These are phyloP conservation scores for Xiphydria camelus DNA, from an alignment of 2,888 invertebrate genomes.

Conservation along the genomic window DNA sequence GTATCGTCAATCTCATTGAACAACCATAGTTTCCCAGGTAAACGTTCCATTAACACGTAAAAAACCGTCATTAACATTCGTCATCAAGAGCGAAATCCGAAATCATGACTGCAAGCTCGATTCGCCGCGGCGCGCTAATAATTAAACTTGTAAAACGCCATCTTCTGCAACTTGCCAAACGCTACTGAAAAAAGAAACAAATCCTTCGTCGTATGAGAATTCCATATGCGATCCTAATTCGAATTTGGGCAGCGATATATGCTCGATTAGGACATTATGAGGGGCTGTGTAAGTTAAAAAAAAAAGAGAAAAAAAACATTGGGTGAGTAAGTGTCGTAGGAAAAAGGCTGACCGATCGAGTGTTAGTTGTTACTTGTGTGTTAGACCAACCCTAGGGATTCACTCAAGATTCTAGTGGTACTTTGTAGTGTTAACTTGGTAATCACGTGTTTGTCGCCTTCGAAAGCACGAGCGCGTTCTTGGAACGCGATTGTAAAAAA, in stretches of 20 bases:
- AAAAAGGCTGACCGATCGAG: conserved; percentile 2
- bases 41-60: too few species aligned
- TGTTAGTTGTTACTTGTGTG: conserved; percentile 25
- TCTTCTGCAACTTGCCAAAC: neutral
- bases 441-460: too few species aligned
- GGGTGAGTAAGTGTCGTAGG: conserved; percentile 1
- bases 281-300: conserved; percentile 1
- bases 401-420: conserved; percentile 50
- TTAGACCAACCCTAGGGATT: conserved; percentile 50
- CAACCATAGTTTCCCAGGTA: too few species aligned
- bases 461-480: conserved; percentile 6
- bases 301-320: conserved; percentile 5
- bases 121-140: too few species aligned
- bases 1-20: too few species aligned
- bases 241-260: neutral
- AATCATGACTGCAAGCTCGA: too few species aligned
- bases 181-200: conserved; percentile 1
- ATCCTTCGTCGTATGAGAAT: conserved; percentile 2
- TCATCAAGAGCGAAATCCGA: too few species aligned
- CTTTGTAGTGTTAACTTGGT: conserved; percentile 38
- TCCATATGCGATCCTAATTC: conserved; percentile 1
- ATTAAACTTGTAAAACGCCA: too few species aligned
- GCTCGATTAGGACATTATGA: neutral
- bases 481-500: conserved; percentile 9
- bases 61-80: too few species aligned